Conservation (phyloP, 2,113 vertebrate genomes). For the Casuarius casuarius region DNA sequence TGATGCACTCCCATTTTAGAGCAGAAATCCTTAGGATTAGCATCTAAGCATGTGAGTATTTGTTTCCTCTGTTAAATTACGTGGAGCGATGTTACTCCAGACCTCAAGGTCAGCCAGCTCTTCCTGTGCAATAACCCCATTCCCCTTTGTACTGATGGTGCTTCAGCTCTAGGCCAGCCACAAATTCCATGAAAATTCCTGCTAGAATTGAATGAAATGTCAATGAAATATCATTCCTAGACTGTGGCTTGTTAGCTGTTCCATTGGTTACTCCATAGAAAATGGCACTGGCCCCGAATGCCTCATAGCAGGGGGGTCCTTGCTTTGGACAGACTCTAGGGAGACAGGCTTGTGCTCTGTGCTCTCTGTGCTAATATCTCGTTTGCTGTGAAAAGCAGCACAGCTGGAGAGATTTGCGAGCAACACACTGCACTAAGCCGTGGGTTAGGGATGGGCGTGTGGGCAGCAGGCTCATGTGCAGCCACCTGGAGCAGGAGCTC, state of each 20-base stretch:
- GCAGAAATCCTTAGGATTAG: background rate
- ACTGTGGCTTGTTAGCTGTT: background rate
- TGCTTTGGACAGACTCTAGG: background rate
- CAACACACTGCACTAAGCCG: rapidly evolving
- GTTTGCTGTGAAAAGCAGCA: background rate
- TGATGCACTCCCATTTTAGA: background rate
- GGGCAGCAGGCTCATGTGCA: background rate
- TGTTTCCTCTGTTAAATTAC: background rate
- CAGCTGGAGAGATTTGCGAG: background rate
- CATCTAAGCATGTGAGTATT: rapidly evolving
- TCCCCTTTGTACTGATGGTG: background rate
- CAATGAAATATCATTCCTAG: background rate
- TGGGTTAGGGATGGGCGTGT: background rate
- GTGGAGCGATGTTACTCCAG: background rate
- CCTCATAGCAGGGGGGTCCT: background rate
- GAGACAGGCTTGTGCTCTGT: background rate
- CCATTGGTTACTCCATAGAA: background rate
- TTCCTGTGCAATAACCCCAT: background rate
- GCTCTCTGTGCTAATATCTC: background rate
- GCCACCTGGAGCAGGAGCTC: background rate
- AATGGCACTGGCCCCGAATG: background rate
- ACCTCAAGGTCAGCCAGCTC: background rate
- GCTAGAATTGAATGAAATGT: background rate
- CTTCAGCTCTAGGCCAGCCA: background rate
- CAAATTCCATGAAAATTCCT: background rate